These are phyloP conservation scores for Murina feae DNA, from an alignment of 2,113 vertebrate species.

Conservation along the genomic window DNA sequence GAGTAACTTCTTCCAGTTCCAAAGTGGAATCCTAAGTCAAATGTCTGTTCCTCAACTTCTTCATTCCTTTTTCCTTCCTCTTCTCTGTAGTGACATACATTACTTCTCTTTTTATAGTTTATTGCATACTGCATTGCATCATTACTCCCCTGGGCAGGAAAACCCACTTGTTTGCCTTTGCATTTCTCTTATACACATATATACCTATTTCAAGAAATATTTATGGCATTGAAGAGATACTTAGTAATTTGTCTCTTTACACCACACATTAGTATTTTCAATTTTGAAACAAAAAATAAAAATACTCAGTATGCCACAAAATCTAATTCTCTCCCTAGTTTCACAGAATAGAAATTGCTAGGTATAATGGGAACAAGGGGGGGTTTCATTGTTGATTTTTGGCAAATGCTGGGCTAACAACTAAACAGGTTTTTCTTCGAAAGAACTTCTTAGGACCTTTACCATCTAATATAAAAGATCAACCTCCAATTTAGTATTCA, in stretches of 20 bases:
- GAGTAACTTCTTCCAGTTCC: background rate
- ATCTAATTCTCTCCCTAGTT: background rate
- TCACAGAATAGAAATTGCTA: background rate
- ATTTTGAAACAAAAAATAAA: slow-evolving; percentile 6
- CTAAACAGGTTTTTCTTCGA: background rate
- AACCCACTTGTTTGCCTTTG: background rate
- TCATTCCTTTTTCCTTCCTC: background rate
- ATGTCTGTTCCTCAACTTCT: background rate
- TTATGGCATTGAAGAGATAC: background rate
- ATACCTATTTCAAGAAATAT: background rate
- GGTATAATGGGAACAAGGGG: background rate
- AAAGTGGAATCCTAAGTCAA: background rate
- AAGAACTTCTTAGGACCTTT: background rate
- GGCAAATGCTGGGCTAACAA: background rate
- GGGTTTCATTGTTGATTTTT: background rate
- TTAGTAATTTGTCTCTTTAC: background rate
- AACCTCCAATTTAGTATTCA: background rate
- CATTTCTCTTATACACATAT: background rate
- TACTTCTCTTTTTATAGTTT: background rate
- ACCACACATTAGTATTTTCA: background rate
- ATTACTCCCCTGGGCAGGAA: background rate
- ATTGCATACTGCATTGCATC: background rate
- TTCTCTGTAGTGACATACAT: background rate
- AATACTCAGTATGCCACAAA: background rate
- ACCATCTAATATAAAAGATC: background rate